Conservation (phyloP, 2,797 vertebrate species). For the Cercopithecus petaurista region DNA sequence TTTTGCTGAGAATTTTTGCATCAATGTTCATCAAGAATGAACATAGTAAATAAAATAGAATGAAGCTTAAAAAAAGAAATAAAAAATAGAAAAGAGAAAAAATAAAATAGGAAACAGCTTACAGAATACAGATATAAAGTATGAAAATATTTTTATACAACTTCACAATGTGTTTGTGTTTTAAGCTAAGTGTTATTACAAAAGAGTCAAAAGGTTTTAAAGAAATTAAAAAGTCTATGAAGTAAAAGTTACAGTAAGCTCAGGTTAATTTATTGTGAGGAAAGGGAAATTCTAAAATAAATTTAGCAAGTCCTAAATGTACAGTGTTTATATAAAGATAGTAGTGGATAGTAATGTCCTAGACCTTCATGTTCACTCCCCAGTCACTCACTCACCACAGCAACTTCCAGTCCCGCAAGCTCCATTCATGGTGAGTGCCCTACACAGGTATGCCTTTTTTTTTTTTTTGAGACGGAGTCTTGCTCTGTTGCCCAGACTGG, state of each 20-base stretch:
- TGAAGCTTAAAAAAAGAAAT: too few relatives aligned
- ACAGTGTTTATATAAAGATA: not conserved
- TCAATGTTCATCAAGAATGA: too few relatives aligned
- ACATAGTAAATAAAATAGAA: too few relatives aligned
- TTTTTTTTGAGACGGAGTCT: too few relatives aligned
- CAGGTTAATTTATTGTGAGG: not conserved
- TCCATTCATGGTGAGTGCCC: too few relatives aligned
- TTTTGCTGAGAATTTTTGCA: too few relatives aligned
- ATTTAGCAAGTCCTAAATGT: not conserved
- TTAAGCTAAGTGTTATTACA: not conserved
- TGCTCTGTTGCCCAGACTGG: too few relatives aligned
- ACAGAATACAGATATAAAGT: not conserved
- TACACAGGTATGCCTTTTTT: not conserved
- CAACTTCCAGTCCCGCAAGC: not conserved
- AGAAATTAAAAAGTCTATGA: not conserved
- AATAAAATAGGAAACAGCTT: not conserved
- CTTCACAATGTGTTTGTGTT: not conserved
- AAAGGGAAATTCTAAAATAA: not conserved
- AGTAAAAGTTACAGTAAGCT: not conserved
- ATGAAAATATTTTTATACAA: not conserved
- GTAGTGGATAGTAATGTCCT: not conserved
- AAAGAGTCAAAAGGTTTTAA: not conserved
- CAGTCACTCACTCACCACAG: not conserved
- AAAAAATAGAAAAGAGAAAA: not conserved
- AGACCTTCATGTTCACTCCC: not conserved